phyloP scores from a whole-genome alignment of 2,113 vertebrate genomes.

The Microtus ochrogaster region DNA sequence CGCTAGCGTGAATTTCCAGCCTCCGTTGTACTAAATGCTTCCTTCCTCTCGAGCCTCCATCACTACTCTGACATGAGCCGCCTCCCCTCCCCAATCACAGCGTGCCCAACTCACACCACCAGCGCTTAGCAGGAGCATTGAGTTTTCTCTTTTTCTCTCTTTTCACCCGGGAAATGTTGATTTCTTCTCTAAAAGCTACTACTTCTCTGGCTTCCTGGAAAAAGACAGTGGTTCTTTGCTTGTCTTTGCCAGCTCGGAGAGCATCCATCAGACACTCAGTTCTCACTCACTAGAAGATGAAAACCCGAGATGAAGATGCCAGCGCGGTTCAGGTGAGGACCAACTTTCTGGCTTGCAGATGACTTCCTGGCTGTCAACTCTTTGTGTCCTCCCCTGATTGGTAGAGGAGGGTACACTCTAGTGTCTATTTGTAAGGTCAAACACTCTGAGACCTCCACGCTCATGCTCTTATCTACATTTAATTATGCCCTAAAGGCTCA shows the following conservation, averaged over 20 bases:
- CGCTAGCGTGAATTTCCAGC: background rate
- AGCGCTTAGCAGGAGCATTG: accelerated
- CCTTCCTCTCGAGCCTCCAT: background rate
- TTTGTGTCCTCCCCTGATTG: background rate
- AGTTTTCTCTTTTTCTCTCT: background rate
- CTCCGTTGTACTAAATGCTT: background rate
- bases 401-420: background rate
- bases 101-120: accelerated
- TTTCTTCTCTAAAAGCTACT: background rate
- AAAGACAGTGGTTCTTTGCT: background rate
- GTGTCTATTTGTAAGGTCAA: background rate
- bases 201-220: background rate
- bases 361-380: background rate
- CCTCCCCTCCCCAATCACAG: background rate
- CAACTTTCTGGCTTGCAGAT: background rate
- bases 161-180: background rate
- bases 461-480: background rate
- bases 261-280: background rate
- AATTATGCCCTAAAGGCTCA: background rate
- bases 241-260: background rate
- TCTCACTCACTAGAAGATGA: background rate
- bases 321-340: background rate
- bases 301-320: background rate
- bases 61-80: background rate
- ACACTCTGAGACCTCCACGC: background rate